These are phyloP conservation scores for Choreutis nemorana DNA, from an alignment of 2,888 invertebrate species.

Conservation along the genomic window DNA sequence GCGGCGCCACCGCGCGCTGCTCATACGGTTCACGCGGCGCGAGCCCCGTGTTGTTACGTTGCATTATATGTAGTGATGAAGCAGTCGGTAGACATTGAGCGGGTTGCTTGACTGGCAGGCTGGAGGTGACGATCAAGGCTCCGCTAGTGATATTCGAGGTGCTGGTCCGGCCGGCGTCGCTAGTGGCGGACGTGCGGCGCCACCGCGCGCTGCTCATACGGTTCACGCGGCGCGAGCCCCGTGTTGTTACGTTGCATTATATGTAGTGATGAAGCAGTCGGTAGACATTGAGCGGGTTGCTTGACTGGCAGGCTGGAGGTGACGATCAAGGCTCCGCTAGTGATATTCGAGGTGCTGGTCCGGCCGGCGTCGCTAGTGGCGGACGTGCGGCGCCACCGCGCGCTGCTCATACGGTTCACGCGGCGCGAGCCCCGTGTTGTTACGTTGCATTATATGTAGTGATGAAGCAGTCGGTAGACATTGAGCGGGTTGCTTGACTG, in stretches of 20 bases:
- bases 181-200: slow-evolving; percentile 75
- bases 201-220: slow-evolving; percentile 83
- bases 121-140: slow-evolving; percentile 95
- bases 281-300: too few relatives aligned
- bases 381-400: slow-evolving; percentile 80
- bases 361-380: slow-evolving; percentile 71
- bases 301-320: slow-evolving; percentile 74
- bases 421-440: slow-evolving; percentile 73
- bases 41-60: slow-evolving; percentile 77
- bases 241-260: slow-evolving; percentile 79
- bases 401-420: slow-evolving; percentile 81
- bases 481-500: too few relatives aligned
- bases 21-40: slow-evolving; percentile 80
- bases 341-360: slow-evolving; percentile 91
- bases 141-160: slow-evolving; percentile 93
- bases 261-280: too few relatives aligned
- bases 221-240: slow-evolving; percentile 77
- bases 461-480: too few relatives aligned
- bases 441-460: slow-evolving; percentile 72
- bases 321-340: slow-evolving; percentile 90
- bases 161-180: slow-evolving; percentile 73
- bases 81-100: too few relatives aligned
- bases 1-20: slow-evolving; percentile 77
- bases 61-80: too few relatives aligned
- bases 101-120: too few relatives aligned